Evolutionary conservation across 2,113 vertebrate species (phyloP).

Genomic region (Chroicocephalus ridibundus): DNA sequence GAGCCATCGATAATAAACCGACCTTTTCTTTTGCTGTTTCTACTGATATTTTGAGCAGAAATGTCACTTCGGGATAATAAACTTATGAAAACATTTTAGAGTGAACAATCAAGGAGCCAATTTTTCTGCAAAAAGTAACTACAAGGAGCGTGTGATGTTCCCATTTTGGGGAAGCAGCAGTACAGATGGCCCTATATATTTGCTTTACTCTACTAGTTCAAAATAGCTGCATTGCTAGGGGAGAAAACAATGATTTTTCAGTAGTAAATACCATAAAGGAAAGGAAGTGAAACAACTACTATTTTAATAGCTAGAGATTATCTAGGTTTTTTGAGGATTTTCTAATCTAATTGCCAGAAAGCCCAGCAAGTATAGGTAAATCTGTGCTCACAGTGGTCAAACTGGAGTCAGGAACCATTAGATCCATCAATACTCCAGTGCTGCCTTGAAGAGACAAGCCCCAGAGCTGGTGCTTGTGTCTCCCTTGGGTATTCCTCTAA

Average conservation of each 20-base stretch:
- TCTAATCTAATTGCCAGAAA: background rate
- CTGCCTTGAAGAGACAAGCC: background rate
- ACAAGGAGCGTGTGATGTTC: background rate
- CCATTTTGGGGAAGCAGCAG: background rate
- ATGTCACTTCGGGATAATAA: background rate
- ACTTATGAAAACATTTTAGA: background rate
- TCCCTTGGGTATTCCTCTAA: background rate
- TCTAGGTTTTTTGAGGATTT: background rate
- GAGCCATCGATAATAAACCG: background rate
- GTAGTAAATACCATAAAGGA: background rate
- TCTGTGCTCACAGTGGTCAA: background rate
- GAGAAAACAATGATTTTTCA: background rate
- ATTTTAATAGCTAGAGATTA: background rate
- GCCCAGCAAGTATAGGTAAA: background rate
- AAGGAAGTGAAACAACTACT: background rate
- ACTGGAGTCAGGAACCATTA: background rate
- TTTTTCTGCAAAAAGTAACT: background rate
- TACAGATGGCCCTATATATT: background rate
- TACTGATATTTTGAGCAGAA: background rate
- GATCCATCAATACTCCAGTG: background rate
- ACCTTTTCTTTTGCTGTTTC: background rate
- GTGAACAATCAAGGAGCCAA: background rate
- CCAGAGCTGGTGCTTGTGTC: background rate
- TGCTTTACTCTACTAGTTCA: background rate
- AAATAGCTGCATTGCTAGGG: background rate